phyloP scores from a whole-genome alignment of 2,797 vertebrate genomes.

The Hybognathus amarus region DNA sequence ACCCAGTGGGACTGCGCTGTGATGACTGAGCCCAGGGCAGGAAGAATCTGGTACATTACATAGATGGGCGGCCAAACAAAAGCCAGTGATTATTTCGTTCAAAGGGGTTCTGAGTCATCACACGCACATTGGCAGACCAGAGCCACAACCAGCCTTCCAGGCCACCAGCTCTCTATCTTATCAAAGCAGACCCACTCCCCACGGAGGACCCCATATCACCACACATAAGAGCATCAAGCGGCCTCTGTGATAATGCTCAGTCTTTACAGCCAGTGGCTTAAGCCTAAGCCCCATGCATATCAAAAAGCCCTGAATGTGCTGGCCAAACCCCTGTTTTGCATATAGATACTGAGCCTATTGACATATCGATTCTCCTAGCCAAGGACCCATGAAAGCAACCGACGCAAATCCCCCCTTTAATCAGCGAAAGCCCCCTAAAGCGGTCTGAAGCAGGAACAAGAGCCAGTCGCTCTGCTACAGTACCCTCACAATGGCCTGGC shows the following conservation, averaged over 20 bases:
- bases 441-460: conserved; percentile 40
- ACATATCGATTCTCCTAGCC: conserved; percentile 51
- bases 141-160: conserved; percentile 24
- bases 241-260: conserved; percentile 43
- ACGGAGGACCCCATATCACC: conserved; percentile 40
- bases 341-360: conserved; percentile 53
- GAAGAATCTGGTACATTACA: conserved; percentile 49
- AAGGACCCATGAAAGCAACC: conserved; percentile 40
- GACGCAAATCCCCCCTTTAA: conserved; percentile 54
- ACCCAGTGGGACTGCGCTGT: conserved; percentile 28
- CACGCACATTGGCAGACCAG: conserved; percentile 28
- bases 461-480: conserved; percentile 21
- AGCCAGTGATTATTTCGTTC: conserved; percentile 29
- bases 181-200: conserved; percentile 50
- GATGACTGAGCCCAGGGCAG: conserved; percentile 40
- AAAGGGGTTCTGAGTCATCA: conserved; percentile 31
- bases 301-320: conserved; percentile 48
- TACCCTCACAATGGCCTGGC: conserved; percentile 50
- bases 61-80: conserved; percentile 51
- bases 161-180: conserved; percentile 49
- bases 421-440: conserved; percentile 50
- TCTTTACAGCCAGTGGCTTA: conserved; percentile 48
- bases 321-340: conserved; percentile 49
- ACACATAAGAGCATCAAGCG: conserved; percentile 47
- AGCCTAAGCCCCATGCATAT: conserved; percentile 43